Evolutionary conservation across 2,888 invertebrate species (phyloP).

Genomic region (Drosophila neutralis): DNA sequence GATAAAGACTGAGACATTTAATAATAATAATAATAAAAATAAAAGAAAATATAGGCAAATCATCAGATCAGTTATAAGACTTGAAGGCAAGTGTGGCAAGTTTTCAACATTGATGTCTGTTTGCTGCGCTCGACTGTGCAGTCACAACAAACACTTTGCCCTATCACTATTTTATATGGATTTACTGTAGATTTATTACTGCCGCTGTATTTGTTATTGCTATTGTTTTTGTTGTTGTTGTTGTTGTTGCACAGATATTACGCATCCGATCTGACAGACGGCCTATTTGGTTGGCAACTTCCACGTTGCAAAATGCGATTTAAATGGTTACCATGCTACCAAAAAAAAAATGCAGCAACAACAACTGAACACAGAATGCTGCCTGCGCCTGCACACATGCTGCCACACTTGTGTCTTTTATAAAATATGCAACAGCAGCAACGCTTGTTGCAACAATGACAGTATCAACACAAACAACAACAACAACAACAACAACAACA

Average conservation of each 20-base stretch:
- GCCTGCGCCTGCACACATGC: conserved; percentile 20
- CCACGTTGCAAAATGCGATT: conserved; percentile 49
- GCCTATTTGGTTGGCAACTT: conserved; percentile 38
- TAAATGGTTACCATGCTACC: conserved; percentile 41
- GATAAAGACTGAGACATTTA: not conserved
- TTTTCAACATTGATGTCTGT: conserved; percentile 27
- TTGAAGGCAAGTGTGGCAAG: not conserved
- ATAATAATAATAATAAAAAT: not conserved
- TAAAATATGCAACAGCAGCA: conserved; percentile 71
- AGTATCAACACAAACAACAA: conserved; percentile 49
- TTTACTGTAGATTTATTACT: conserved; percentile 63
- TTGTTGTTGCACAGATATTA: conserved; percentile 38
- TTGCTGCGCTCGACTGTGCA: conserved; percentile 14
- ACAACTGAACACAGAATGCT: conserved; percentile 42
- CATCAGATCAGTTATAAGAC: not conserved
- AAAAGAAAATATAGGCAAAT: not conserved
- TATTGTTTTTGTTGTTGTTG: conserved; percentile 19
- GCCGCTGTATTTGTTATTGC: conserved; percentile 27
- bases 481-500: conserved; percentile 12
- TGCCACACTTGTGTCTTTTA: conserved; percentile 30
- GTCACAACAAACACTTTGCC: conserved; percentile 6
- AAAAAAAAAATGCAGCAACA: not conserved
- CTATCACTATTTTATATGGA: conserved; percentile 32
- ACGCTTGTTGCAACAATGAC: conserved; percentile 44
- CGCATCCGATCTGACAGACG: conserved; percentile 46